Conservation (phyloP, 2,113 vertebrate genomes). For the Myrmecobius fasciatus region DNA sequence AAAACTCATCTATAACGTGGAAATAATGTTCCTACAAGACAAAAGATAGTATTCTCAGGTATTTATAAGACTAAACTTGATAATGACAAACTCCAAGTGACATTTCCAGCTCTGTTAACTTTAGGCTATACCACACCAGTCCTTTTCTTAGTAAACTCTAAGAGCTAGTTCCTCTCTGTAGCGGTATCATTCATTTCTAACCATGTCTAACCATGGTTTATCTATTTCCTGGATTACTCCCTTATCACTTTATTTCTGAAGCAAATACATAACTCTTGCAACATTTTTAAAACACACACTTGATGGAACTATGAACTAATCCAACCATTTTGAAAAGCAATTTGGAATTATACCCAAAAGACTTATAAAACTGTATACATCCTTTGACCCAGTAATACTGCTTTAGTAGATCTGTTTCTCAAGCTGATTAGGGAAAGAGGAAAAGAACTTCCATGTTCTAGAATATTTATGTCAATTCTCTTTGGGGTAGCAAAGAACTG, state of each 20-base stretch:
- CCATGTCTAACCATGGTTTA: too few species aligned
- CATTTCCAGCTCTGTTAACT: not conserved
- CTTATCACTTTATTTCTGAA: not conserved
- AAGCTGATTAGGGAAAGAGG: too few species aligned
- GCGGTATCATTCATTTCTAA: not conserved
- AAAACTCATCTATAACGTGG: not conserved
- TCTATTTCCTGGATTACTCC: not conserved
- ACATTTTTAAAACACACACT: not conserved
- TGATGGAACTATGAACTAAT: too few species aligned
- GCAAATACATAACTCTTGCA: not conserved
- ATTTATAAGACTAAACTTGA: not conserved
- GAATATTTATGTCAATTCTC: too few species aligned
- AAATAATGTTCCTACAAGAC: not conserved
- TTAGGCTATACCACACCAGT: not conserved
- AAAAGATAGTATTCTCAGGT: too few species aligned
- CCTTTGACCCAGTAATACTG: too few species aligned
- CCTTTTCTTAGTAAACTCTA: not conserved
- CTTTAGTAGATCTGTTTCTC: too few species aligned
- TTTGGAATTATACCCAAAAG: too few species aligned
- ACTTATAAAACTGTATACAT: too few species aligned
- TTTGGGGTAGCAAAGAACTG: too few species aligned
- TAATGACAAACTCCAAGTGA: not conserved
- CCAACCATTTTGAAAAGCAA: too few species aligned
- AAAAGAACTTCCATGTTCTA: too few species aligned
- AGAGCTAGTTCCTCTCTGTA: not conserved